A percentile compares a stretch with the other conserved stretches of the same genome.
Conservation (phyloP, 2,113 vertebrate species). For the Clarias macrocephalus region DNA sequence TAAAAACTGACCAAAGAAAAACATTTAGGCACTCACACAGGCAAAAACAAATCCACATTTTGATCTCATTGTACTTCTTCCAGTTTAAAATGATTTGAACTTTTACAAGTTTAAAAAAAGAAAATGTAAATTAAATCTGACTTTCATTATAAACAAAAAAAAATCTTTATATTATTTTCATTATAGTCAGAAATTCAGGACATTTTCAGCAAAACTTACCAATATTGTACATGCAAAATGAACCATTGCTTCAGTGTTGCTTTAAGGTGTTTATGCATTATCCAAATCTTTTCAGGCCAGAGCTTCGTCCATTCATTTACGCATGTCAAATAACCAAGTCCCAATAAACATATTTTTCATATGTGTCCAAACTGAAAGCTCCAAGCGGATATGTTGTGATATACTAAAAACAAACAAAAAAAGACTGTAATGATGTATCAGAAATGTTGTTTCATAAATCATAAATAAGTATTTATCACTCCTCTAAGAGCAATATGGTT, state of each 20-base stretch:
- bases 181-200: not conserved
- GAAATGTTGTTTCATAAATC: not conserved
- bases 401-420: too few species aligned
- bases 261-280: not conserved
- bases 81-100: not conserved
- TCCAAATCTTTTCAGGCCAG: not conserved
- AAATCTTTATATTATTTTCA: not conserved
- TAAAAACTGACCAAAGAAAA: slow-evolving; percentile 46
- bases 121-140: too few species aligned
- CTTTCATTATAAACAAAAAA: not conserved
- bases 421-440: not conserved
- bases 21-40: slow-evolving; percentile 36
- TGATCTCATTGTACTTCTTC: not conserved
- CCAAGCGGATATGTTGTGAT: not conserved
- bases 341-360: not conserved
- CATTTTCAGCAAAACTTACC: not conserved
- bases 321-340: not conserved
- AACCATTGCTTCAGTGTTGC: not conserved
- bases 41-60: not conserved
- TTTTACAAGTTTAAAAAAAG: too few species aligned
- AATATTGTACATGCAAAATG: not conserved
- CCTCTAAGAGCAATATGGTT: not conserved
- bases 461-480: not conserved
- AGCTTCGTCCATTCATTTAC: not conserved
- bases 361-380: not conserved